Base-by-base conservation (phyloP, 2,797 vertebrate genomes). In the Scarus forsteni region DNA sequence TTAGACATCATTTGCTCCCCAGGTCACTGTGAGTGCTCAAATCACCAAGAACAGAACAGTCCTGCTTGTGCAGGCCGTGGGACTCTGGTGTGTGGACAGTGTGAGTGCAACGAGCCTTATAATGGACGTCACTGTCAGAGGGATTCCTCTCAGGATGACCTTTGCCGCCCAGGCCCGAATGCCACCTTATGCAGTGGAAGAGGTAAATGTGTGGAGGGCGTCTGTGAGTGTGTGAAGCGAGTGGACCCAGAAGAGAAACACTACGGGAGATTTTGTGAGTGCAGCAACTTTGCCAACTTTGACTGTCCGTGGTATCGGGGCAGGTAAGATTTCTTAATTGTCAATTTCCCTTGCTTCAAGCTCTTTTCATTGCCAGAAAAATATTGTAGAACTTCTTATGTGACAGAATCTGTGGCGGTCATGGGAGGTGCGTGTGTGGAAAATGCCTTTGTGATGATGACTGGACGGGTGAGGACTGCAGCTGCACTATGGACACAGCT, bases 271-370 rank as follows among this genome's bases (percentile, higher is more conserved):
- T 90, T 15, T 63, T 91, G 90, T 44, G 40, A 92, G 70, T 90
- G 88, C 84, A 79, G 40, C 70, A 83, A 91, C 84, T 89, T 88
- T 52, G 7, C 38, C 70, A 83, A 91, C 84, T 89, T 88, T 52
- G 7, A 79, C 18, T 92, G 88, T 70, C 51, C 36, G 0, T 5
- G 5, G 18, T 0, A 7, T 44, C 50, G 60, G 14, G 9, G 42
- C 60, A 88, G 70, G 89, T 91, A 80, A 0, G 27, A 49, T 36
- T 7, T 6, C 1, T 42, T 57, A 3, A 1, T 15, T 9, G 6
- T 18, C 5, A 57, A 38, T 42, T 5, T n/a, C 10, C 19, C 36
- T 3, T 5, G 4, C 15, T 44, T 61, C 38, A 10, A 40, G 36
- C 58, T 19, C 14, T n/a, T n/a, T 46, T n/a, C 16, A 27, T 38